A percentile compares a stretch with the other conserved stretches of the same genome.
phyloP scores from a whole-genome alignment of 2,113 vertebrate genomes.

The Ancistrus triradiatus region DNA sequence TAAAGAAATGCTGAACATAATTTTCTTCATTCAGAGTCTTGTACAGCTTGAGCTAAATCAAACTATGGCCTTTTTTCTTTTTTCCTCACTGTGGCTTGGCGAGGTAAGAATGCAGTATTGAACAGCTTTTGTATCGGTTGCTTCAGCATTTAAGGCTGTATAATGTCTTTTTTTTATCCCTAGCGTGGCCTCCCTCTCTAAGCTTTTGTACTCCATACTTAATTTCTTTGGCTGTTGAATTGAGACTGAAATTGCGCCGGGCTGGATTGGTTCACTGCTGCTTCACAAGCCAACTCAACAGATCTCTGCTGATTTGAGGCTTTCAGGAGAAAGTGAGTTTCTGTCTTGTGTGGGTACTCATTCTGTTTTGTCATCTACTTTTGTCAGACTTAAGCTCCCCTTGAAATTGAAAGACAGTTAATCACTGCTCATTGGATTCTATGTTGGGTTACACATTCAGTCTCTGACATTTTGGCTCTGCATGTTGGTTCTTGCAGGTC shows the following conservation, averaged over 20 bases:
- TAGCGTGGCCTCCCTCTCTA: neutral
- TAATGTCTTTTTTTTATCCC: neutral
- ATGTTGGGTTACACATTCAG: too few species aligned
- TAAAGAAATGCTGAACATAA: neutral
- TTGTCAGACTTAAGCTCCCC: neutral
- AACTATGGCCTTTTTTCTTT: neutral
- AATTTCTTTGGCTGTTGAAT: neutral
- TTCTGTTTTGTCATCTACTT: too few species aligned
- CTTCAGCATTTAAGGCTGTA: neutral
- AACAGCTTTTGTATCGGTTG: neutral
- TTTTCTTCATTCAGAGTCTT: neutral
- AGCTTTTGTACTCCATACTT: neutral
- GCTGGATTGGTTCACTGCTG: neutral
- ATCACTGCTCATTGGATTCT: neutral
- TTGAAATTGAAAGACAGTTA: neutral
- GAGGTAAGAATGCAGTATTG: neutral
- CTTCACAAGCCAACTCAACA: neutral
- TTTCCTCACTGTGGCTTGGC: too few species aligned
- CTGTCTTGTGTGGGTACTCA: too few species aligned
- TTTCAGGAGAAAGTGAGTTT: too few species aligned
- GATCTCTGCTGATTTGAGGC: too few species aligned
- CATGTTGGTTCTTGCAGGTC: too few species aligned
- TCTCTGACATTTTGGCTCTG: too few species aligned
- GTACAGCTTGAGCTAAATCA: neutral
- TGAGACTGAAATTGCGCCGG: neutral